Evolutionary conservation across 2,113 vertebrate genomes (phyloP).

Genomic region (Tychaedon coryphoeus): DNA sequence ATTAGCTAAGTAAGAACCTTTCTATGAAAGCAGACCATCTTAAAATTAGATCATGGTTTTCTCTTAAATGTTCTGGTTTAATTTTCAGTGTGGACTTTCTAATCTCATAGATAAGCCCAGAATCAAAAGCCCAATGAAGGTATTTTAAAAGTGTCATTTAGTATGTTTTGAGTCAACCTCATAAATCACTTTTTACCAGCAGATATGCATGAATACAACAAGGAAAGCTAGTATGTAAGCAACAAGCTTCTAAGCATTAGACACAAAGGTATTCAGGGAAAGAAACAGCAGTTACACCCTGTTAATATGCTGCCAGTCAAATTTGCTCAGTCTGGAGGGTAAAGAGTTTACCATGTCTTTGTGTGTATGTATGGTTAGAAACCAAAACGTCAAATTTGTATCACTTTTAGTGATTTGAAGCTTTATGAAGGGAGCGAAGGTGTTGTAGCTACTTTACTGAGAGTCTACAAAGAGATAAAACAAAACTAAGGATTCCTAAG

Average conservation of each 20-base stretch:
- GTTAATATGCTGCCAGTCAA: neutral
- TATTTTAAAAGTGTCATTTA: neutral
- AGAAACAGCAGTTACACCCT: neutral
- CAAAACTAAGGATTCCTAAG: neutral
- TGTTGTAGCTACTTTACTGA: neutral
- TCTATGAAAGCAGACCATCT: neutral
- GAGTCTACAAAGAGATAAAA: neutral
- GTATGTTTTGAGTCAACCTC: neutral
- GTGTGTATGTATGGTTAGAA: neutral
- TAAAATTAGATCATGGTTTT: neutral
- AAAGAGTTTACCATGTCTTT: neutral
- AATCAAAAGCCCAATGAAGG: neutral
- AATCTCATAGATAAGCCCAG: neutral
- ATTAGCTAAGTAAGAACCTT: neutral
- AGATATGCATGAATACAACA: neutral
- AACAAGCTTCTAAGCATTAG: neutral
- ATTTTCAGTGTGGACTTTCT: neutral
- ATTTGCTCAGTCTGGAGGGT: neutral
- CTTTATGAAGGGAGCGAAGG: neutral
- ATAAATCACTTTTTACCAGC: neutral
- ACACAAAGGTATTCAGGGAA: neutral
- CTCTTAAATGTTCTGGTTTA: neutral
- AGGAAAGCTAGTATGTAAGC: neutral
- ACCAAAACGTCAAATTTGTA: neutral
- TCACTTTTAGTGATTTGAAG: neutral